Evolutionary conservation across 2,797 vertebrate species (phyloP), one percentile per base, ranked within the genome.

Genomic region (Leptatherina wallacei): DNA sequence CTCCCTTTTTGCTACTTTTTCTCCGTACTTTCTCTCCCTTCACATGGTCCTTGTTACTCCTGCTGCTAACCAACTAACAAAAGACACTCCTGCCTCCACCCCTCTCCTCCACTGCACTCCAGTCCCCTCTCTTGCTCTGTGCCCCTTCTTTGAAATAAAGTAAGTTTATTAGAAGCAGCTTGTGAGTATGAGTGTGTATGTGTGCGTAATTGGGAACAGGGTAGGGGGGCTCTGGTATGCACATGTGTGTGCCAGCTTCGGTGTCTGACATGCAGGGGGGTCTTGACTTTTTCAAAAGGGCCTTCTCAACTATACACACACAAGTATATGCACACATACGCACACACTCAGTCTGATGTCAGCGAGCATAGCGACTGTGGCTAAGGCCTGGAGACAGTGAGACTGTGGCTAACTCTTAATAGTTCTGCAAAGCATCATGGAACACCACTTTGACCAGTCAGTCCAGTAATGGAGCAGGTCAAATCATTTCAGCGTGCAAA

Each of bases 181-280:
- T 84, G 61, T 69, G 58, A 69, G 64, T 65, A 40, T 36, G 33
- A 57, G 51, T 22, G 14, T 29, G 40, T 24, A 13, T 76, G 76
- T 76, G 80, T 71, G 78, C 76, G 75, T 88, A 89, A 91, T 90
- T 91, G 81, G 81, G 75, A 93, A 81, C 87, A 88, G 90, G 83
- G 84, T 74, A 89, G 88, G 78, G 82, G 82, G 85, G 80, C 75
- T 93, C 88, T 94, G 93, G 92, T 91, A 91, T 92, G 91, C 93
- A 95, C 93, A 94, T 94, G 92, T 95, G 93, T 90, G 86, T 92
- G 90, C 93, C 94, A 94, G 93, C 92, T 93, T 94, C 47, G 35
- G 80, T 81, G 86, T 90, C 85, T 91, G 80, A 91, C 88, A 89
- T 80, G 58, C 83, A 91, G 90, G 91, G 90, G 90, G 92, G 90